A percentile compares a stretch with the other conserved stretches of the same genome.
phyloP scores from a whole-genome alignment of 2,888 invertebrate species.

The Lochmaea crataegi region DNA sequence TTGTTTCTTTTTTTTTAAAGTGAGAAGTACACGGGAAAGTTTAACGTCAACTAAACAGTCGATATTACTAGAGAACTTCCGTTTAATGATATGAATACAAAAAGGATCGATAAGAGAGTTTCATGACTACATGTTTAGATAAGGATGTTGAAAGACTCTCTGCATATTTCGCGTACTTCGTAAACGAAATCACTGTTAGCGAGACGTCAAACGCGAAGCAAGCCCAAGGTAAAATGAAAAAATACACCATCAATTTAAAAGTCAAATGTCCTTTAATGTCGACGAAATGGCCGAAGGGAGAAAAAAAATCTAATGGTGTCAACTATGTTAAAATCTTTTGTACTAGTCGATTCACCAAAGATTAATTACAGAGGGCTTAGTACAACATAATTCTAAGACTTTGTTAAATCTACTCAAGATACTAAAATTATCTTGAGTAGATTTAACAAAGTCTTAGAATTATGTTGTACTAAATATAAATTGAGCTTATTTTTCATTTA shows the following conservation, averaged over 20 bases:
- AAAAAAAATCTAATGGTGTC: constrained; percentile 7
- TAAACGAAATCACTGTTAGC: background rate
- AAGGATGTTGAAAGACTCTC: constrained; percentile 1
- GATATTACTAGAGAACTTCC: background rate
- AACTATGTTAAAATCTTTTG: background rate
- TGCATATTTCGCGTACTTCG: background rate
- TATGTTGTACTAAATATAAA: no score
- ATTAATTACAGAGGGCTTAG: no score
- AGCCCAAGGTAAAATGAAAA: background rate
- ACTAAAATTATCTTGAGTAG: no score
- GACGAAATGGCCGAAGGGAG: background rate
- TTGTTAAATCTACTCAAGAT: no score
- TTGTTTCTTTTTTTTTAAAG: no score
- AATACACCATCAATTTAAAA: background rate
- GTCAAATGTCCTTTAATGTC: constrained; percentile 7
- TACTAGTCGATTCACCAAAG: no score
- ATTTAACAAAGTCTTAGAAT: no score
- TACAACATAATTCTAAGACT: no score
- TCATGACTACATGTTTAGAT: constrained; percentile 1
- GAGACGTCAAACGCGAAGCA: background rate
- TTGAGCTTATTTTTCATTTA: no score
- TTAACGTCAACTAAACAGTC: no score
- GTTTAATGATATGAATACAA: background rate
- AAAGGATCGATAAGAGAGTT: constrained; percentile 1
- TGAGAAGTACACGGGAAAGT: no score